phyloP scores from a whole-genome alignment of 2,797 vertebrate genomes.

The Aselliscus stoliczkanus region DNA sequence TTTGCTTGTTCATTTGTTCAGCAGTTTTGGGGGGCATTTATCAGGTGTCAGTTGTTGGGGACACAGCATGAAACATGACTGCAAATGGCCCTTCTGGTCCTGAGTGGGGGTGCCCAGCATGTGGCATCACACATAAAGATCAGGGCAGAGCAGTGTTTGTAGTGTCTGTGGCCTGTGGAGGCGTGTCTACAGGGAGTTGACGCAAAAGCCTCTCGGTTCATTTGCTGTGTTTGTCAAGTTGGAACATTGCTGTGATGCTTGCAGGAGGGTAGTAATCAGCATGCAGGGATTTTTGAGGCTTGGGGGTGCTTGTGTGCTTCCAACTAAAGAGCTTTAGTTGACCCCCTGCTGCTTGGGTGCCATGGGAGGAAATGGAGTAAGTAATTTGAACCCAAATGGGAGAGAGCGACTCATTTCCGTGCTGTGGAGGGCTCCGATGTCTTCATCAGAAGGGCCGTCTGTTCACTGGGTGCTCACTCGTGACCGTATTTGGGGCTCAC shows the following conservation, averaged over 20 bases:
- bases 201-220: neutral
- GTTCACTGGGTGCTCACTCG: constrained; percentile 54
- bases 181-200: neutral
- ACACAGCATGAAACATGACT: neutral
- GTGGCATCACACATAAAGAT: neutral
- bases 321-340: constrained; percentile 28
- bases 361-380: constrained; percentile 40
- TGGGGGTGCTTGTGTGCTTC: neutral
- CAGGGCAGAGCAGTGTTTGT: neutral
- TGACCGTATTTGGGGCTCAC: constrained; percentile 46
- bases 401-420: constrained; percentile 7
- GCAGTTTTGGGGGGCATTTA: neutral
- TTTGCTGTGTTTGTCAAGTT: neutral
- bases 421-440: constrained; percentile 3
- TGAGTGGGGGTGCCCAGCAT: neutral
- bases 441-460: constrained; percentile 60
- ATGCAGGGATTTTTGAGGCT: neutral
- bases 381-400: constrained; percentile 50
- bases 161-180: neutral
- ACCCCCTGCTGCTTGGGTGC: constrained; percentile 46
- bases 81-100: neutral
- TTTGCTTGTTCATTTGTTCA: neutral
- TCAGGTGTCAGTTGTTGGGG: neutral
- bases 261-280: neutral
- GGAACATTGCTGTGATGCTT: neutral